Percentiles rank a stretch among this genome's conserved stretches.
Conservation (phyloP, 2,113 vertebrate species). For the Megaleporinus macrocephalus region DNA sequence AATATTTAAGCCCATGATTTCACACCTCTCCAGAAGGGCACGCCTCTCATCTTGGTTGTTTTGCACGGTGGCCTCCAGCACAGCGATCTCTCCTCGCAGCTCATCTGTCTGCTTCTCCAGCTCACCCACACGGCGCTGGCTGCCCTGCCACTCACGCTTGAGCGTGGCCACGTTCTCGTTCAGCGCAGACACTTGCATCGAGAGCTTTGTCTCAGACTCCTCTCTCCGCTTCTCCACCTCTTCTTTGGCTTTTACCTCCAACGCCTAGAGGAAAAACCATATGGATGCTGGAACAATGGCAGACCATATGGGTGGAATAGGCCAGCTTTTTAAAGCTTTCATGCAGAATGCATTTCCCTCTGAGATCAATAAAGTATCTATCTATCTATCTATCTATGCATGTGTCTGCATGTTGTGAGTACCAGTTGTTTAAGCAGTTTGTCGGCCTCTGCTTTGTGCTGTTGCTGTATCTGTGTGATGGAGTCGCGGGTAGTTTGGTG, state of each 20-base stretch:
- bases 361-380: too few species aligned
- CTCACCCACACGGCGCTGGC: constrained; percentile 88
- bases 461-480: constrained; percentile 82
- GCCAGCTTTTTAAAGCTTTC: background rate
- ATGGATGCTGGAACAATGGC: background rate
- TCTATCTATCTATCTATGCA: too few species aligned
- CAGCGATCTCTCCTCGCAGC: constrained; percentile 93
- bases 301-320: background rate
- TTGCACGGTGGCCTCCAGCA: constrained; percentile 95
- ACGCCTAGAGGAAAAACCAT: constrained; percentile 67
- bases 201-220: constrained; percentile 85
- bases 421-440: constrained; percentile 82
- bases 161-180: constrained; percentile 95
- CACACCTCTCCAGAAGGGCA: constrained; percentile 90
- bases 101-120: constrained; percentile 97
- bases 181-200: constrained; percentile 89
- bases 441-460: constrained; percentile 79
- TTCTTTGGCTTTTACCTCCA: constrained; percentile 85
- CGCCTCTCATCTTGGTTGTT: constrained; percentile 97
- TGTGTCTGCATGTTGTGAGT: constrained; percentile 15
- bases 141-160: constrained; percentile 95
- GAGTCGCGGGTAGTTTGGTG: constrained; percentile 83
- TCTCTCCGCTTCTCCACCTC: constrained; percentile 84
- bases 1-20: background rate
- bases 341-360: too few species aligned